A percentile compares a stretch with the other conserved stretches of the same genome.
Conservation (phyloP, 2,113 vertebrate genomes). For the Murina feae region DNA sequence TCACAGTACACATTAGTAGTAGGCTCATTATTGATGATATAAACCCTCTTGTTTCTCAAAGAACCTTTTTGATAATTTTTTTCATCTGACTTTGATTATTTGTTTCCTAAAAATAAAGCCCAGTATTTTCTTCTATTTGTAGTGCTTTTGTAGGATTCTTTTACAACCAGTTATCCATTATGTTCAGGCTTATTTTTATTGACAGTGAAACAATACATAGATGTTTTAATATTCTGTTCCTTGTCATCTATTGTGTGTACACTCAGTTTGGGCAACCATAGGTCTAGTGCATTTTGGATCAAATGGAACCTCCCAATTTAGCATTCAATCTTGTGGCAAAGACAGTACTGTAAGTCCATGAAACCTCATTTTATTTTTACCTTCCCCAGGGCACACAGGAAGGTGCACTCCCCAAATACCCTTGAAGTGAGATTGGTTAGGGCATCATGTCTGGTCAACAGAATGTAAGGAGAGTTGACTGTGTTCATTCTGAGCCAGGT, state of each 20-base stretch:
- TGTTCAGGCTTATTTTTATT: not conserved
- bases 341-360: not conserved
- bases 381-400: not conserved
- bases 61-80: not conserved
- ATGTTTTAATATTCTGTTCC: not conserved
- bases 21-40: not conserved
- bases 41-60: not conserved
- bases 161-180: not conserved
- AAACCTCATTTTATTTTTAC: not conserved
- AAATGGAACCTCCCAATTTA: not conserved
- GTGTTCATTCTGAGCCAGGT: not conserved
- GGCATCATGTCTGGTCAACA: accelerated
- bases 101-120: not conserved
- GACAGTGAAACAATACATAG: not conserved
- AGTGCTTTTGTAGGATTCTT: not conserved
- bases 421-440: no score
- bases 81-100: not conserved
- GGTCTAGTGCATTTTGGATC: not conserved
- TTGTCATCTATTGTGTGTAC: not conserved
- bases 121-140: not conserved
- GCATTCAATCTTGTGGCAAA: not conserved
- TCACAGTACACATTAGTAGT: not conserved
- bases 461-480: not conserved
- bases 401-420: not conserved
- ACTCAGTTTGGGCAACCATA: not conserved